Evolutionary conservation across 2,888 invertebrate species (phyloP).

Genomic region (Drosophila picticornis): DNA sequence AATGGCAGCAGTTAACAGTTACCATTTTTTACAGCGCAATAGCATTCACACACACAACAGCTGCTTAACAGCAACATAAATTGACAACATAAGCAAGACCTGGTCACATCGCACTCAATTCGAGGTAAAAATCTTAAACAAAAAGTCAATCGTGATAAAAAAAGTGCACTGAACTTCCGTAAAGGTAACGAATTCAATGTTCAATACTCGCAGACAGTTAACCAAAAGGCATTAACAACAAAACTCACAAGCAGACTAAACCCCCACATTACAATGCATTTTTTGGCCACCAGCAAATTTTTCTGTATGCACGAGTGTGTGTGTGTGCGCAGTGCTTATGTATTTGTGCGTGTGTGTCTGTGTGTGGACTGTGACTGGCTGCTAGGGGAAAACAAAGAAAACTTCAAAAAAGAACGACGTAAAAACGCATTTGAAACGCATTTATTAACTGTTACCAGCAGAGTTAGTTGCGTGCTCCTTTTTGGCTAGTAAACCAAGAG

Average conservation of each 20-base stretch:
- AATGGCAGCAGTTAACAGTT: conserved; percentile 26
- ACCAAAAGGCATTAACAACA: conserved; percentile 50
- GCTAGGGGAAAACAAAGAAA: conserved; percentile 80
- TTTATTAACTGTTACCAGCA: conserved; percentile 29
- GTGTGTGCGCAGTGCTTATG: conserved; percentile 28
- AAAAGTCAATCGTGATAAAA: conserved; percentile 59
- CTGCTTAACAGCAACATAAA: conserved; percentile 28
- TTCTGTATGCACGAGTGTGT: conserved; percentile 64
- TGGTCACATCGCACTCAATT: conserved; percentile 48
- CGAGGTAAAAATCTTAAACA: conserved; percentile 59
- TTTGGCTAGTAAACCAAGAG: conserved; percentile 25
- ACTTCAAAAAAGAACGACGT: conserved; percentile 78
- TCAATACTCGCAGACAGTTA: conserved; percentile 45
- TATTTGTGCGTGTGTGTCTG: conserved; percentile 30
- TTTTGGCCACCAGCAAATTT: conserved; percentile 57
- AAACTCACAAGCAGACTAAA: conserved; percentile 46
- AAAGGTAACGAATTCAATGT: conserved; percentile 53
- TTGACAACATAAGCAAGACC: conserved; percentile 19
- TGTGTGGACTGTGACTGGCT: conserved; percentile 64
- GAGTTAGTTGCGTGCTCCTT: conserved; percentile 17
- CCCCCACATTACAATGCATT: conserved; percentile 54
- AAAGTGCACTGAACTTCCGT: conserved; percentile 57
- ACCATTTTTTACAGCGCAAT: conserved; percentile 23
- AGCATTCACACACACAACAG: conserved; percentile 20
- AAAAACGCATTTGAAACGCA: conserved; percentile 68